These are phyloP conservation scores for Danio kyathit DNA, from an alignment of 2,797 vertebrate species.

Conservation along the genomic window DNA sequence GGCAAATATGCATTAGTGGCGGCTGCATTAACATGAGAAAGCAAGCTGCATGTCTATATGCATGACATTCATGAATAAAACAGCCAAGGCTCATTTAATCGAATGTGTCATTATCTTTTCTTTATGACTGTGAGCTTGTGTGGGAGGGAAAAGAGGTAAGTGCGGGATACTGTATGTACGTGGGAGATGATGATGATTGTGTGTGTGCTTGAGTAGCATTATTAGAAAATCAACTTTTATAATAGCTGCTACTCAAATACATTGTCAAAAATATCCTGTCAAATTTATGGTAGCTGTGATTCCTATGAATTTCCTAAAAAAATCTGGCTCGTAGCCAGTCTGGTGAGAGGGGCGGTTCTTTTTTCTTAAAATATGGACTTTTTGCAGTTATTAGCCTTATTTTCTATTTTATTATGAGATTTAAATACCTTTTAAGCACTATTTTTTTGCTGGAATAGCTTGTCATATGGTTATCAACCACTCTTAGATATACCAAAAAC, in stretches of 20 bases:
- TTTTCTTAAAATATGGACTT: no score
- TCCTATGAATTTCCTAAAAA: neutral
- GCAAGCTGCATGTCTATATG: conserved; percentile 16
- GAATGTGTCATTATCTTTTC: conserved; percentile 41
- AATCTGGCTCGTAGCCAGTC: no score
- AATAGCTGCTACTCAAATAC: conserved; percentile 3
- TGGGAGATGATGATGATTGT: conserved; percentile 34
- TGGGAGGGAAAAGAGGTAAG: conserved; percentile 28
- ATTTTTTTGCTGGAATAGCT: no score
- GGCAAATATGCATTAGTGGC: conserved; percentile 18
- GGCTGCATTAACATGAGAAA: conserved; percentile 34
- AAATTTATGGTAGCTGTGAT: neutral
- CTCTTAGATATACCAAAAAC: no score
- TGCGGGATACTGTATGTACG: conserved; percentile 24
- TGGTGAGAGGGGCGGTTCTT: no score
- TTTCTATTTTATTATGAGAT: no score
- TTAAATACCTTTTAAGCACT: no score
- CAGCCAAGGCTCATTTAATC: conserved; percentile 17
- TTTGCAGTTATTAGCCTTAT: no score
- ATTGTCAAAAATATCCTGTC: neutral
- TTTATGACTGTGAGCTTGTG: conserved; percentile 34
- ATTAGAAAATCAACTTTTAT: conserved; percentile 40
- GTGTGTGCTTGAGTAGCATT: conserved; percentile 27
- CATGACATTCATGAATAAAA: conserved; percentile 48
- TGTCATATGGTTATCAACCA: no score